Conservation (phyloP, 2,113 vertebrate genomes). For the Rhea americana region DNA sequence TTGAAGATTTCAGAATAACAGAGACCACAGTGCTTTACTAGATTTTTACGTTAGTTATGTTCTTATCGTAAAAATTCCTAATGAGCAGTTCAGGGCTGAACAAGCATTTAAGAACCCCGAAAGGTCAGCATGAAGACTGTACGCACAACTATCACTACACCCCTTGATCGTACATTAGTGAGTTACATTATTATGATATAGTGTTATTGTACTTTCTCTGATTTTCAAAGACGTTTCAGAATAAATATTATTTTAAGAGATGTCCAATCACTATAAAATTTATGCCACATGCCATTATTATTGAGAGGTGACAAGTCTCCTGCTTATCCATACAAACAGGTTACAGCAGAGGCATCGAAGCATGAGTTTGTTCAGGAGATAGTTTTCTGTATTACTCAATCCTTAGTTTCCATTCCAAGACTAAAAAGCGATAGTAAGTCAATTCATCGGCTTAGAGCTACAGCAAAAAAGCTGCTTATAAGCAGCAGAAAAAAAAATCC, state of each 20-base stretch:
- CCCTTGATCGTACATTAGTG: not conserved
- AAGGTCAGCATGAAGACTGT: not conserved
- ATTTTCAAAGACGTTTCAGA: not conserved
- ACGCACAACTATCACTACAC: not conserved
- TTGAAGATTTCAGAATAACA: not conserved
- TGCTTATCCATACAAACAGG: not conserved
- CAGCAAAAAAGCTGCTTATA: not conserved
- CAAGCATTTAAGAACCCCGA: not conserved
- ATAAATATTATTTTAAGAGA: not conserved
- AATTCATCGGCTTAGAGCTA: not conserved
- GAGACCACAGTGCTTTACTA: not conserved
- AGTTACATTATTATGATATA: not conserved
- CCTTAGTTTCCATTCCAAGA: not conserved
- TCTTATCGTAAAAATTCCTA: not conserved
- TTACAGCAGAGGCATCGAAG: not conserved
- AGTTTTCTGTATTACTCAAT: not conserved
- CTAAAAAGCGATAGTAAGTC: not conserved
- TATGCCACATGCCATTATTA: not conserved
- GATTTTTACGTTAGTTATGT: not conserved
- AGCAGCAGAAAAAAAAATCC: not conserved
- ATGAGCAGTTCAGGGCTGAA: not conserved
- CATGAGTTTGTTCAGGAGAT: not conserved
- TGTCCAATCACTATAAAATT: not conserved
- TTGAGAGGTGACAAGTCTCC: not conserved
- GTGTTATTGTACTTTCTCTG: not conserved